Conservation (phyloP, 2,888 invertebrate genomes). For the Drosophila monieri region DNA sequence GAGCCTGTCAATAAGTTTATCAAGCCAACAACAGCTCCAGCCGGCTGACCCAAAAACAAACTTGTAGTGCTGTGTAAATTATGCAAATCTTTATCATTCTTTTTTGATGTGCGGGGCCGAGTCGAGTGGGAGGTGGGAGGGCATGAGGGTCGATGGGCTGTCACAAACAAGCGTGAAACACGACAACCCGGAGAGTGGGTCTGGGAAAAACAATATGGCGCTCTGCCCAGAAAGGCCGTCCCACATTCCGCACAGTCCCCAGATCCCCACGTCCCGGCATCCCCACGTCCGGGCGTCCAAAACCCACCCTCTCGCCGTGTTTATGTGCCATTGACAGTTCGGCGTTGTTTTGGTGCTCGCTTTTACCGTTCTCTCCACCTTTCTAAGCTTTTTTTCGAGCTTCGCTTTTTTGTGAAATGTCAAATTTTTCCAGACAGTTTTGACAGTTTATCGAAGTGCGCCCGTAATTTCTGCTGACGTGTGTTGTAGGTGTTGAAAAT, state of each 20-base stretch:
- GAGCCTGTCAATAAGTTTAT: constrained; percentile 75
- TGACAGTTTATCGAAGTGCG: constrained; percentile 78
- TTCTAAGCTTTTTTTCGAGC: constrained; percentile 30
- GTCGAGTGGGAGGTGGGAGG: background rate
- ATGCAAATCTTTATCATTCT: constrained; percentile 70
- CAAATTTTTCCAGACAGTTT: constrained; percentile 79
- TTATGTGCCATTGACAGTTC: constrained; percentile 72
- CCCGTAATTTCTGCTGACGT: constrained; percentile 75
- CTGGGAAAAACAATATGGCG: constrained; percentile 76
- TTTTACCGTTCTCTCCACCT: constrained; percentile 24
- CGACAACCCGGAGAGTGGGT: constrained; percentile 59
- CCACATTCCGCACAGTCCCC: constrained; percentile 4
- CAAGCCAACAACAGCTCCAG: constrained; percentile 62
- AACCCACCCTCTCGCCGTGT: constrained; percentile 3
- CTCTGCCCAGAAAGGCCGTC: constrained; percentile 47
- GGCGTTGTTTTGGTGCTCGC: constrained; percentile 64
- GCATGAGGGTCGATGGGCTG: constrained; percentile 46
- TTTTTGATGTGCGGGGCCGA: constrained; percentile 20
- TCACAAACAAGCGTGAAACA: constrained; percentile 76
- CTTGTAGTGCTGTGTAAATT: constrained; percentile 72
- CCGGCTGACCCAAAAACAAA: constrained; percentile 57
- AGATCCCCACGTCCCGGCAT: constrained; percentile 28
- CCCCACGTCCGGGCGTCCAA: background rate
- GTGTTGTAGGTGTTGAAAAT: constrained; percentile 73
- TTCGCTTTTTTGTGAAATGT: constrained; percentile 63